Evolutionary conservation across 2,888 invertebrate genomes (phyloP).

Genomic region (Andricus quercusramuli): DNA sequence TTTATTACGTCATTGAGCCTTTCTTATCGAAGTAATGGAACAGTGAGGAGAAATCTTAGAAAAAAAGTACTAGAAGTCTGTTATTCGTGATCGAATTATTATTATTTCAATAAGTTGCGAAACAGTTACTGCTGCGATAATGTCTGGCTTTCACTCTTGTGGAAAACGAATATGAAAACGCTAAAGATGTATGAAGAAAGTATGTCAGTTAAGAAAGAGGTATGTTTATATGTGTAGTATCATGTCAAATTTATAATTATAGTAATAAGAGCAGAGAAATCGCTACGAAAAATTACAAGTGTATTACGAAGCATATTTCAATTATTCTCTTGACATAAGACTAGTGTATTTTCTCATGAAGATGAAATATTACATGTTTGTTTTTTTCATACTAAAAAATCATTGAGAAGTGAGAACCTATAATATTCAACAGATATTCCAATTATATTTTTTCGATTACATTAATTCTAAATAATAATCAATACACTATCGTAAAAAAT

Average conservation of each 20-base stretch:
- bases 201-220: constrained; percentile 76
- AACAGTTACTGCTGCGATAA: neutral
- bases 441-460: too few relatives aligned
- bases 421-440: too few relatives aligned
- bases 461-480: too few relatives aligned
- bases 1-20: constrained; percentile 3
- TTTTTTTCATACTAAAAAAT: too few relatives aligned
- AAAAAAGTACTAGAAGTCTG: neutral
- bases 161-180: constrained; percentile 54
- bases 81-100: constrained; percentile 1
- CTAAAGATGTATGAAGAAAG: constrained; percentile 75
- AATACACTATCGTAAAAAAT: too few relatives aligned
- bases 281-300: neutral
- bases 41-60: neutral
- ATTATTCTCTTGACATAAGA: too few relatives aligned
- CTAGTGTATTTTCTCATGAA: too few relatives aligned
- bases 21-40: neutral
- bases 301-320: too few relatives aligned
- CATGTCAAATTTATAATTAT: neutral
- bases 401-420: too few relatives aligned
- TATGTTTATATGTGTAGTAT: constrained; percentile 58
- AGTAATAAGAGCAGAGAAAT: neutral
- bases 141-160: neutral
- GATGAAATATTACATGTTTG: too few relatives aligned
- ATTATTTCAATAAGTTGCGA: neutral